These are phyloP conservation scores for Oryzias celebensis DNA, from an alignment of 2,113 vertebrate species.

Conservation along the genomic window DNA sequence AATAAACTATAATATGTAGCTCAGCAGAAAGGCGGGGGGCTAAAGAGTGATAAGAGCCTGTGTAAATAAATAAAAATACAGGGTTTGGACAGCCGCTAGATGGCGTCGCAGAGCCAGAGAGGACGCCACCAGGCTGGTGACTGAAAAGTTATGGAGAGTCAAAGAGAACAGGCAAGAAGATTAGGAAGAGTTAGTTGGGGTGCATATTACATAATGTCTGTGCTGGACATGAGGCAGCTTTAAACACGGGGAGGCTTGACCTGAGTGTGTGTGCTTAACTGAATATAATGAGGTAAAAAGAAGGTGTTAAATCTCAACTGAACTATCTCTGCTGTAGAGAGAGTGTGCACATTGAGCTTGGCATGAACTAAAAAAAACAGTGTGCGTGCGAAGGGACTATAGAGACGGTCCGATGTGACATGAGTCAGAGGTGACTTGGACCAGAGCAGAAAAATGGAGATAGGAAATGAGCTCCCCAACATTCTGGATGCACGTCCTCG, in stretches of 20 bases:
- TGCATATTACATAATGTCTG: constrained; percentile 78
- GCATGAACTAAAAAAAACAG: constrained; percentile 17
- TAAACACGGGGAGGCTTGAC: constrained; percentile 18
- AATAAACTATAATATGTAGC: constrained; percentile 1
- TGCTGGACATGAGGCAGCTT: constrained; percentile 46
- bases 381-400: not conserved
- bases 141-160: constrained; percentile 42
- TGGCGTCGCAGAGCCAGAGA: constrained; percentile 88
- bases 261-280: constrained; percentile 10
- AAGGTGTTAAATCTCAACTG: constrained; percentile 23
- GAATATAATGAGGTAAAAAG: constrained; percentile 15
- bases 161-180: constrained; percentile 55
- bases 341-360: constrained; percentile 4
- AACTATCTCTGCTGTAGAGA: constrained; percentile 23
- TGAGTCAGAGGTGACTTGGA: constrained; percentile 55
- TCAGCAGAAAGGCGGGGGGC: not conserved
- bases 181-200: constrained; percentile 58
- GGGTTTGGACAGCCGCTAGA: constrained; percentile 79
- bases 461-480: constrained; percentile 51
- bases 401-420: constrained; percentile 37
- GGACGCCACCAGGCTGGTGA: constrained; percentile 28
- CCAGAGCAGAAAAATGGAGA: constrained; percentile 59
- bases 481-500: constrained; percentile 65
- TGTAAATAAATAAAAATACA: too few relatives aligned
- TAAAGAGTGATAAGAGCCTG: not conserved